Evolutionary conservation across 2,888 invertebrate genomes (phyloP).

Genomic region (Eupithecia abbreviata): DNA sequence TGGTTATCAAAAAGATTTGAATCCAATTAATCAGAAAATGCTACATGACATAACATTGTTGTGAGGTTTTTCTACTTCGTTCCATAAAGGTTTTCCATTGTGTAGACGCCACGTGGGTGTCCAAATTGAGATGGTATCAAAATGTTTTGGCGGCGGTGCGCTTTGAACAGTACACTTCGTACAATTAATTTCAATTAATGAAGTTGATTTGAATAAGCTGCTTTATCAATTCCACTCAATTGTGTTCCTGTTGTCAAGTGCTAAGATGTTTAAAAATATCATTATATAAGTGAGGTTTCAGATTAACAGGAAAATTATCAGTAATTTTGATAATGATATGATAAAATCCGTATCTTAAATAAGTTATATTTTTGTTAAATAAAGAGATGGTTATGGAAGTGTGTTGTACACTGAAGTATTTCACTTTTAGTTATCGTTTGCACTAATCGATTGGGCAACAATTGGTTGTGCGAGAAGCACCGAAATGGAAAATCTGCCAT

Average conservation of each 20-base stretch:
- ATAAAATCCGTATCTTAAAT: no score
- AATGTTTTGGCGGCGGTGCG: slow-evolving; percentile 62
- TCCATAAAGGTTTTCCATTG: slow-evolving; percentile 33
- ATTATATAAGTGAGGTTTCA: not conserved
- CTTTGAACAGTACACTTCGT: slow-evolving; percentile 57
- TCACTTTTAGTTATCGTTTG: not conserved
- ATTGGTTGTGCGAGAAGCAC: not conserved
- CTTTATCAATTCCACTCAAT: not conserved
- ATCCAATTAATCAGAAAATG: slow-evolving; percentile 73
- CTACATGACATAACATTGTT: slow-evolving; percentile 78
- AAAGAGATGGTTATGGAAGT: not conserved
- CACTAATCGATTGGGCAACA: not conserved
- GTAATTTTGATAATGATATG: no score
- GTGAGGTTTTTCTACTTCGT: slow-evolving; percentile 58
- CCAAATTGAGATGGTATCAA: slow-evolving; percentile 73
- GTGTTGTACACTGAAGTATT: not conserved
- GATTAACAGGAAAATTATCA: no score
- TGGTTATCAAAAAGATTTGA: slow-evolving; percentile 54
- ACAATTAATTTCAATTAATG: slow-evolving; percentile 27
- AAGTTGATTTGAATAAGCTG: slow-evolving; percentile 13
- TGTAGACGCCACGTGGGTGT: slow-evolving; percentile 59
- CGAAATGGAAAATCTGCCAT: not conserved
- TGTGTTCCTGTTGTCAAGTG: slow-evolving; percentile 1
- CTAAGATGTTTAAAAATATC: not conserved
- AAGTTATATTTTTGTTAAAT: no score